A percentile compares a stretch with the other conserved stretches of the same genome.
These are phyloP conservation scores for Abscondita cerata DNA, from an alignment of 2,888 invertebrate genomes.

Conservation along the genomic window DNA sequence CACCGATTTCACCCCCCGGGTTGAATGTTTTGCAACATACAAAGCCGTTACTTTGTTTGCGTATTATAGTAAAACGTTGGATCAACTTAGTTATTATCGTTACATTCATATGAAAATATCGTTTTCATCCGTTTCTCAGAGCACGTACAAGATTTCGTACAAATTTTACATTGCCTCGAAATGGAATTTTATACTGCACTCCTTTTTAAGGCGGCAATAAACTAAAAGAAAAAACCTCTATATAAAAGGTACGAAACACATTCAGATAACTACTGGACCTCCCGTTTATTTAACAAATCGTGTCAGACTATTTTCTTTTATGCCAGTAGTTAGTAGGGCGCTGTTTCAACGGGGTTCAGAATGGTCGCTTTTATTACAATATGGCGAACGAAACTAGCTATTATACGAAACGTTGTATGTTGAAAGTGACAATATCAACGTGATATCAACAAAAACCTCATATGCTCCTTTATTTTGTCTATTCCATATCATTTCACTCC, in stretches of 20 bases:
- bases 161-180: slow-evolving; percentile 7
- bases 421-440: slow-evolving; percentile 35
- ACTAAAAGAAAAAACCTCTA: slow-evolving; percentile 30
- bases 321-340: slow-evolving; percentile 37
- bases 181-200: slow-evolving; percentile 17
- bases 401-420: slow-evolving; percentile 40
- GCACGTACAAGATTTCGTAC: slow-evolving; percentile 18
- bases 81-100: slow-evolving; percentile 49
- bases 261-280: slow-evolving; percentile 37
- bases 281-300: slow-evolving; percentile 40
- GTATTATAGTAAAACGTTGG: slow-evolving; percentile 50
- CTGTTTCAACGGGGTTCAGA: slow-evolving; percentile 33
- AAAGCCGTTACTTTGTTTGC: slow-evolving; percentile 49
- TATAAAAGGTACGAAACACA: slow-evolving; percentile 37
- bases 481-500: slow-evolving; percentile 3
- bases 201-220: slow-evolving; percentile 17
- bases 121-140: slow-evolving; percentile 17
- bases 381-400: slow-evolving; percentile 39
- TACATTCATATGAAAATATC: slow-evolving; percentile 10
- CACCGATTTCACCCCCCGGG: slow-evolving; percentile 38
- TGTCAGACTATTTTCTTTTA: slow-evolving; percentile 40
- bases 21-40: slow-evolving; percentile 32
- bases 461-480: slow-evolving; percentile 19
- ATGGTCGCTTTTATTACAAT: slow-evolving; percentile 40
- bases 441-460: slow-evolving; percentile 35